phyloP scores from a whole-genome alignment of 2,113 vertebrate genomes.

The Lipophrys pholis region DNA sequence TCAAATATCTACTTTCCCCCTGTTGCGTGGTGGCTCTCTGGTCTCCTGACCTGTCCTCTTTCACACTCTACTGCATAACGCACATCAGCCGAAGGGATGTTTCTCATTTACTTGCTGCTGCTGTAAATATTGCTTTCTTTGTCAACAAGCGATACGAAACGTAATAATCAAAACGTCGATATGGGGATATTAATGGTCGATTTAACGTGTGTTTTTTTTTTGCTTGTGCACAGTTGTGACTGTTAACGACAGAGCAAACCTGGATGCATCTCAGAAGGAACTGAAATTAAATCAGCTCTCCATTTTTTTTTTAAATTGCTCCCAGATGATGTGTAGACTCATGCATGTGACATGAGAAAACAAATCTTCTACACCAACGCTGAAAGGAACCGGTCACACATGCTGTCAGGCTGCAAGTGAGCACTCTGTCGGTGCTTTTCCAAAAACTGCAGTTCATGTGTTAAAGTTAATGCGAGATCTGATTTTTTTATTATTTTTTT shows the following conservation, averaged over 20 bases:
- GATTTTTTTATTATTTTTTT: too few relatives aligned
- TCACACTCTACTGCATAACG: slow-evolving; percentile 21
- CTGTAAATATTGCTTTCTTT: slow-evolving; percentile 72
- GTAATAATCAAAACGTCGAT: slow-evolving; percentile 20
- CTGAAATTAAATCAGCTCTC: neutral
- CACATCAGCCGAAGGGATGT: slow-evolving; percentile 24
- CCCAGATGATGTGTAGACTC: too few relatives aligned
- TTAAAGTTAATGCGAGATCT: too few relatives aligned
- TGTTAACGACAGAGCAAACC: slow-evolving; percentile 1
- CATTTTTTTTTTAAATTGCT: too few relatives aligned
- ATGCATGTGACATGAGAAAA: too few relatives aligned
- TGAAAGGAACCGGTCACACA: too few relatives aligned
- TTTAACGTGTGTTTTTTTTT: neutral
- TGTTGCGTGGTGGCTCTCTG: slow-evolving; percentile 31
- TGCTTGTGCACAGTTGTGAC: neutral
- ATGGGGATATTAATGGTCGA: neutral
- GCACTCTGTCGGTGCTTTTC: too few relatives aligned
- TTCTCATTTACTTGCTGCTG: slow-evolving; percentile 29
- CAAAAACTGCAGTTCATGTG: too few relatives aligned
- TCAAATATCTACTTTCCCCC: slow-evolving; percentile 42
- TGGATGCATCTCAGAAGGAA: slow-evolving; percentile 2
- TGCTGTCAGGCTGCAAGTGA: too few relatives aligned
- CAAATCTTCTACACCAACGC: too few relatives aligned
- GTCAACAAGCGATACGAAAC: slow-evolving; percentile 16
- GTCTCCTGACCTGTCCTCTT: slow-evolving; percentile 35